These are phyloP conservation scores for Chesias legatella DNA, from an alignment of 2,888 invertebrate species.

Conservation along the genomic window DNA sequence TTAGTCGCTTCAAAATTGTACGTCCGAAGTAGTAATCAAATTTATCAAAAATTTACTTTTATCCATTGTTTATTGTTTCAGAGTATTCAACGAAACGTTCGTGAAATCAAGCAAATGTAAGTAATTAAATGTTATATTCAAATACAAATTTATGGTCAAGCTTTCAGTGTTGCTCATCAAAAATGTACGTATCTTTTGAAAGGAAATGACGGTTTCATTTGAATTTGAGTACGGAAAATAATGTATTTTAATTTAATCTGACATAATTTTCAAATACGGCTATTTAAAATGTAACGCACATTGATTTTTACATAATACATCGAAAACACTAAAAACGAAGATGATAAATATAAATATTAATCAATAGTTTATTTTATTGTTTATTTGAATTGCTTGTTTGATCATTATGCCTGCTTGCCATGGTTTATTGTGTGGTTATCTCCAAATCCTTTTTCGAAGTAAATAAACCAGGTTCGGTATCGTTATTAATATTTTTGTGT, in stretches of 20 bases:
- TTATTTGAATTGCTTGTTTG: no score
- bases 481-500: no score
- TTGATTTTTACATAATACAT: constrained; percentile 29
- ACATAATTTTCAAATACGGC: constrained; percentile 13
- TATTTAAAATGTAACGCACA: constrained; percentile 10
- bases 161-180: no score
- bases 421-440: no score
- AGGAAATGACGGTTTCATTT: constrained; percentile 4
- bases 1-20: constrained; percentile 22
- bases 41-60: constrained; percentile 28
- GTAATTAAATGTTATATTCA: constrained; percentile 30
- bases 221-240: constrained; percentile 6
- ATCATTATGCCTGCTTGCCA: no score
- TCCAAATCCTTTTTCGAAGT: no score
- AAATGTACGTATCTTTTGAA: no score
- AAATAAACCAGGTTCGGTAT: no score
- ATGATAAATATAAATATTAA: constrained; percentile 9
- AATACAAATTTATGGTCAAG: no score
- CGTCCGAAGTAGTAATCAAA: background rate
- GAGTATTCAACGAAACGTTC: constrained; percentile 47
- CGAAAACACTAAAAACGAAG: constrained; percentile 9
- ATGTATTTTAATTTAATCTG: constrained; percentile 11
- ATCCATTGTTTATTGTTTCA: constrained; percentile 53
- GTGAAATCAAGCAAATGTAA: constrained; percentile 57
- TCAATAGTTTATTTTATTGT: constrained; percentile 3